Evolutionary conservation across 2,113 vertebrate species (phyloP), one percentile per base, ranked within the genome.

Genomic region (Sterna hirundo): DNA sequence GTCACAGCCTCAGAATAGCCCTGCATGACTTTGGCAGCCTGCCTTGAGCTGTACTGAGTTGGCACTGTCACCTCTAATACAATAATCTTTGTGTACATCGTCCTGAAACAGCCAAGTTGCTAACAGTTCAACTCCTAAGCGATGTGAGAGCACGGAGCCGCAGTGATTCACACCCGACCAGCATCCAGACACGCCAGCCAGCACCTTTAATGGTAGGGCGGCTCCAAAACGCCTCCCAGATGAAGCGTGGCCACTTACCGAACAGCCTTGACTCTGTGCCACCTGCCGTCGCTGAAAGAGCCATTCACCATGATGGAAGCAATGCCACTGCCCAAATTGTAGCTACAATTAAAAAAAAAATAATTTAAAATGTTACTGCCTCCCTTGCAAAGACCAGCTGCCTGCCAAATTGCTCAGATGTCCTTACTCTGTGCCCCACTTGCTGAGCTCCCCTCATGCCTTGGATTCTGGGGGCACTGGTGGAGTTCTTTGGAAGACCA

Each of bases 241-340:
- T 4, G 27, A 49, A 60, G 32, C 2, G 0, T 13, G 23, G 20
- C 15, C 54, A 87, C 98, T 98, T 86, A 99, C 99, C 99, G 98
- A 54, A 99, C 99, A 55, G 99, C 99, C 95, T 99, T 99, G 72
- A 99, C 99, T 79, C 99, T 97, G 97, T 99, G 99, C 99, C 99
- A 99, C 58, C 98, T 98, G 26, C 99, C 99, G 0, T 99, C 99
- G 1, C 91, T 98, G 94, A 99, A 99, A 14, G 99, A 99, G 66
- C 99, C 99, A 0, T 99, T 99, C 94, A 99, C 98, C 25, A 60
- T 58, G 64, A 99, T 98, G 80, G 97, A 97, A 30, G 97, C 98
- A 16, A 98, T 77, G 5, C 99, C 99, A 1, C 99, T 99, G 94
- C 99, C 99, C 95, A 99, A 97, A 95, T 99, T 99, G 90, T 99